phyloP scores from a whole-genome alignment of 2,797 vertebrate species.

The Schizopygopsis pylzovi region DNA sequence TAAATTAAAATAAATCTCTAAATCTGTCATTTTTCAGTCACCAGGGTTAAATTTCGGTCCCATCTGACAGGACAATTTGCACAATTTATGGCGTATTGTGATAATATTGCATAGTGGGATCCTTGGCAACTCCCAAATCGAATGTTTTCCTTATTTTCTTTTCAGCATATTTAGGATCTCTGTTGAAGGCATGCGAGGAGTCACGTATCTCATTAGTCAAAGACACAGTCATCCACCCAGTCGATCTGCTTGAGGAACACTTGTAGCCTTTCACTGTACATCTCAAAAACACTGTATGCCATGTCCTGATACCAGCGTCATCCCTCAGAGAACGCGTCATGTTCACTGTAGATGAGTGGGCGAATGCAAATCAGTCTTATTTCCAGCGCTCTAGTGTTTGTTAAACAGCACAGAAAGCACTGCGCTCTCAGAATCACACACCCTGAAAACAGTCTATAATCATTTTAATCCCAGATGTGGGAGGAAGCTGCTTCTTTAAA shows the following conservation, averaged over 20 bases:
- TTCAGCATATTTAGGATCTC: not conserved
- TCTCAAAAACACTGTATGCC: slow-evolving; percentile 52
- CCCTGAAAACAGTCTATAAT: slow-evolving; percentile 68
- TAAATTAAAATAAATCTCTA: slow-evolving; percentile 10
- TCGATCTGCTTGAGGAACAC: slow-evolving; percentile 18
- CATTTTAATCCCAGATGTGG: slow-evolving; percentile 71
- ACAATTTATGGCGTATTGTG: slow-evolving; percentile 6
- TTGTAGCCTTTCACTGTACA: slow-evolving; percentile 37
- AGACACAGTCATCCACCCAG: slow-evolving; percentile 42
- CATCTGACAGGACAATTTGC: not conserved
- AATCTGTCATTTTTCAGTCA: slow-evolving; percentile 25
- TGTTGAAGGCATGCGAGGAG: not conserved
- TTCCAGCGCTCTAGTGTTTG: slow-evolving; percentile 47
- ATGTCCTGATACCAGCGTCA: slow-evolving; percentile 33
- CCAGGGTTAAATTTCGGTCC: not conserved
- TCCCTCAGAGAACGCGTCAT: slow-evolving; percentile 45
- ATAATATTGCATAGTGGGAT: not conserved
- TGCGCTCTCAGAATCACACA: slow-evolving; percentile 49
- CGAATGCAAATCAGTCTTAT: slow-evolving; percentile 57
- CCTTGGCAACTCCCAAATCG: not conserved
- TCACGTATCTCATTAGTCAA: slow-evolving; percentile 30
- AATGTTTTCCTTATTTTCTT: not conserved
- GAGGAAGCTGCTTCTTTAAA: slow-evolving; percentile 60
- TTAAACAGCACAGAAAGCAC: slow-evolving; percentile 34
- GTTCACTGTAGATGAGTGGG: slow-evolving; percentile 42